These are phyloP conservation scores for Drosophila nigromelanica DNA, from an alignment of 1,140 invertebrate species.

Conservation along the genomic window DNA sequence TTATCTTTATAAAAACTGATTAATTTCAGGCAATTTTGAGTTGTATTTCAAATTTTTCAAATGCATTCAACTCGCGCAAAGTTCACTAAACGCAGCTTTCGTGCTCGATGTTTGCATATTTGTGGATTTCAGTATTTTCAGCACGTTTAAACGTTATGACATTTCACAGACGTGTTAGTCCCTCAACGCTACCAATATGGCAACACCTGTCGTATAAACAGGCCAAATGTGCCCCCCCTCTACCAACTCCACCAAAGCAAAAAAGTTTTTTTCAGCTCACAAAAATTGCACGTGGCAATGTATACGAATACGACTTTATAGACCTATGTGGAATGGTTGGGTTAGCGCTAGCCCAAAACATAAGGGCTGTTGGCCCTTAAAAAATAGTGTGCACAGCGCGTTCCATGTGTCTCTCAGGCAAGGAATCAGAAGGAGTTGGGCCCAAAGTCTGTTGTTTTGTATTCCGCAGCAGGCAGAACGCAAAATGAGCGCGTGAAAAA, in stretches of 20 bases:
- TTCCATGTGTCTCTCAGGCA: slow-evolving; percentile 1
- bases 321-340: slow-evolving; percentile 4
- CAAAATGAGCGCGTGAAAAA: slow-evolving; percentile 62
- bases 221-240: slow-evolving; percentile 30
- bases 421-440: not conserved
- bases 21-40: not conserved
- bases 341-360: not conserved
- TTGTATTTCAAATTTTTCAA: slow-evolving; percentile 7
- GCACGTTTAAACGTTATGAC: slow-evolving; percentile 83
- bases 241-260: not conserved
- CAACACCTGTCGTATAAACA: slow-evolving; percentile 80
- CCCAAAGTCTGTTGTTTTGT: slow-evolving; percentile 61
- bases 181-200: slow-evolving; percentile 68
- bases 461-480: slow-evolving; percentile 50
- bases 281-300: slow-evolving; percentile 45
- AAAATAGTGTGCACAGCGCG: slow-evolving; percentile 57
- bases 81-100: slow-evolving; percentile 5
- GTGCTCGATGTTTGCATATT: slow-evolving; percentile 18
- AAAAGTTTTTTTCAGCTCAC: slow-evolving; percentile 36
- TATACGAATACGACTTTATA: slow-evolving; percentile 19
- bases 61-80: not conserved
- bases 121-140: slow-evolving; percentile 65
- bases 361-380: slow-evolving; percentile 3
- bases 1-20: not conserved
- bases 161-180: slow-evolving; percentile 81